phyloP scores from a whole-genome alignment of 2,113 vertebrate genomes.

The Centrocercus urophasianus region DNA sequence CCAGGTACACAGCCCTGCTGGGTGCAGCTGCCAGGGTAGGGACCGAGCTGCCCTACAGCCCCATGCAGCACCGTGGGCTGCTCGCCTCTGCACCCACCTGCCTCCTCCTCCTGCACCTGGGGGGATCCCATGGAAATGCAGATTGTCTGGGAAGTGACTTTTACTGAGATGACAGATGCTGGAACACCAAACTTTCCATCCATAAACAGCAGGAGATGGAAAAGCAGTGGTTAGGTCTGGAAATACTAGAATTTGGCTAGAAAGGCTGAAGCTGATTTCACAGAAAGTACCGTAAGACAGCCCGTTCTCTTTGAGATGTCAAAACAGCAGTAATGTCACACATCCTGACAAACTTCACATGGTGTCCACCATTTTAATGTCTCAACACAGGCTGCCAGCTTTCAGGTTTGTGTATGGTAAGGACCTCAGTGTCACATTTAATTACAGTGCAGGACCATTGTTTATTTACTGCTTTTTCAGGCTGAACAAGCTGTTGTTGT shows the following conservation, averaged over 20 bases:
- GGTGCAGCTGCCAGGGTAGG: neutral
- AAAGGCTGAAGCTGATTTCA: neutral
- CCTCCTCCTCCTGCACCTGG: neutral
- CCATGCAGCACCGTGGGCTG: accelerated
- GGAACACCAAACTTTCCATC: constrained; percentile 27
- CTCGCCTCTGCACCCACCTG: neutral
- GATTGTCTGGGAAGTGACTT: neutral
- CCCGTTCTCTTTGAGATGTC: neutral
- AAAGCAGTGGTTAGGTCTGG: neutral
- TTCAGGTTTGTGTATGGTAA: neutral
- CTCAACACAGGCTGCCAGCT: neutral
- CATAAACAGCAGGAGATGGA: neutral
- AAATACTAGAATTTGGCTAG: constrained; percentile 5
- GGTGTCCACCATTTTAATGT: neutral
- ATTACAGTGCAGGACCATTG: neutral
- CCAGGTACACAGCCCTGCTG: neutral
- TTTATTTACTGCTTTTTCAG: neutral
- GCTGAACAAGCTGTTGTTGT: neutral
- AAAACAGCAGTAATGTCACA: neutral
- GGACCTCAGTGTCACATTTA: neutral
- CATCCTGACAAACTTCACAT: neutral
- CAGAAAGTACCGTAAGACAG: neutral
- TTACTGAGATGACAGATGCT: neutral
- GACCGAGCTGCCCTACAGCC: neutral
- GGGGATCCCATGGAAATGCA: neutral